These are phyloP conservation scores for Cephus rjabovi DNA, from an alignment of 2,888 invertebrate genomes.

Conservation along the genomic window DNA sequence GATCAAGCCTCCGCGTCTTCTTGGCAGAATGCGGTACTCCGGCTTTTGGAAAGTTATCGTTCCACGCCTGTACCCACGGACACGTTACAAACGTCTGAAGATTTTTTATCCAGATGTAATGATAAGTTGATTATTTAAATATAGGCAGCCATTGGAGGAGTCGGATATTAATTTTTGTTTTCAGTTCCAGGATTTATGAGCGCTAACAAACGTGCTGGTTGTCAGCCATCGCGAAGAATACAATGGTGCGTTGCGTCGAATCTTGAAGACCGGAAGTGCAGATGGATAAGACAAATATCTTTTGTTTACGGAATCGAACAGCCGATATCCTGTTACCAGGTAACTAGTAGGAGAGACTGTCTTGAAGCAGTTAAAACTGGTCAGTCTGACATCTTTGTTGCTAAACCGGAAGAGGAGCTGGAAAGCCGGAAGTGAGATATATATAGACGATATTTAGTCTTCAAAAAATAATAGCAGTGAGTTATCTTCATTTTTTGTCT, in stretches of 20 bases:
- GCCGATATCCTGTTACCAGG: slow-evolving; percentile 80
- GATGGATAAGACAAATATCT: slow-evolving; percentile 80
- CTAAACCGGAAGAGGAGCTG: slow-evolving; percentile 79
- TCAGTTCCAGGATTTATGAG: slow-evolving; percentile 60
- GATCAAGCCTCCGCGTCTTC: slow-evolving; percentile 47
- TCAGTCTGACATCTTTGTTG: slow-evolving; percentile 79
- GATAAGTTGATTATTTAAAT: slow-evolving; percentile 4
- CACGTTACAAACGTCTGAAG: slow-evolving; percentile 72
- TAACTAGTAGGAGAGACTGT: slow-evolving; percentile 74
- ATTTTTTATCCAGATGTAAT: slow-evolving; percentile 72
- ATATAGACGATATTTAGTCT: neutral
- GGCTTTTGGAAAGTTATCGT: slow-evolving; percentile 73
- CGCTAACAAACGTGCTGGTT: slow-evolving; percentile 55
- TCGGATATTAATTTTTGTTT: neutral
- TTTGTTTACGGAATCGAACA: slow-evolving; percentile 83
- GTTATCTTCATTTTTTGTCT: slow-evolving; percentile 26
- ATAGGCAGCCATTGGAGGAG: neutral
- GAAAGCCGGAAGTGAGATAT: slow-evolving; percentile 73
- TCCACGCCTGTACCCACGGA: slow-evolving; percentile 63
- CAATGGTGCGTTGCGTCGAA: slow-evolving; percentile 76
- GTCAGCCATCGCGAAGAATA: slow-evolving; percentile 56
- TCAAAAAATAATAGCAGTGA: neutral
- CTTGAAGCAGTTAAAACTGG: slow-evolving; percentile 74
- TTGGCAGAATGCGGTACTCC: slow-evolving; percentile 73
- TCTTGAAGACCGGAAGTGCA: slow-evolving; percentile 81